Evolutionary conservation across 2,888 invertebrate genomes (phyloP).

Genomic region (Maniola hyperantus): DNA sequence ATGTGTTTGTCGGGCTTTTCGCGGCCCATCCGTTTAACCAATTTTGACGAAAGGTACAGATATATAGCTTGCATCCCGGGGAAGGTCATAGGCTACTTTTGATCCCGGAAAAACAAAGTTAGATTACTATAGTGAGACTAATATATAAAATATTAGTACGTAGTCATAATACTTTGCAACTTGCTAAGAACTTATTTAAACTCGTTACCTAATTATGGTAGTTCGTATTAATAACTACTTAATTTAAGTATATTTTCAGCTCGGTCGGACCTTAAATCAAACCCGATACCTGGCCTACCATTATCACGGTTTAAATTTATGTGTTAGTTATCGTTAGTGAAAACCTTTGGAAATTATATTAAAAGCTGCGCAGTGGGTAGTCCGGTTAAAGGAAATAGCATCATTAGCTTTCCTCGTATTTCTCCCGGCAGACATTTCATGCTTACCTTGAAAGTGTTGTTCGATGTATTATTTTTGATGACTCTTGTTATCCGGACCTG

Average conservation of each 20-base stretch:
- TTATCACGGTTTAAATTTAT: constrained; percentile 68
- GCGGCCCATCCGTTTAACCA: too few species aligned
- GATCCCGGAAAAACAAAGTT: too few species aligned
- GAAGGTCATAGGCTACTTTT: too few species aligned
- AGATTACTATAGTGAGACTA: too few species aligned
- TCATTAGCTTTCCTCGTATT: constrained; percentile 78
- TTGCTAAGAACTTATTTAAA: too few species aligned
- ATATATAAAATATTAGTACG: too few species aligned
- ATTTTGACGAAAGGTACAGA: too few species aligned
- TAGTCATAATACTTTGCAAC: too few species aligned
- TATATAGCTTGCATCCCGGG: too few species aligned
- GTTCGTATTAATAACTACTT: not conserved
- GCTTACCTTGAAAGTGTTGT: constrained; percentile 58
- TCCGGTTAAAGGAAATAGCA: constrained; percentile 69
- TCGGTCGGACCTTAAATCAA: constrained; percentile 65
- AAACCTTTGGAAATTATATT: constrained; percentile 76
- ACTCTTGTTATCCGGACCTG: too few species aligned
- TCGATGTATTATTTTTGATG: constrained; percentile 43
- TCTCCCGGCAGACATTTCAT: constrained; percentile 68
- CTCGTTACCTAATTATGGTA: not conserved
- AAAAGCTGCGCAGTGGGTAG: constrained; percentile 65
- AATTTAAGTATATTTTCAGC: constrained; percentile 51
- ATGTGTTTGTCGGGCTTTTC: too few species aligned
- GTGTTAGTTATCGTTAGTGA: constrained; percentile 71
- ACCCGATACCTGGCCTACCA: constrained; percentile 41